Conservation (phyloP, 2,888 invertebrate genomes). For the Macrosiphum euphorbiae region DNA sequence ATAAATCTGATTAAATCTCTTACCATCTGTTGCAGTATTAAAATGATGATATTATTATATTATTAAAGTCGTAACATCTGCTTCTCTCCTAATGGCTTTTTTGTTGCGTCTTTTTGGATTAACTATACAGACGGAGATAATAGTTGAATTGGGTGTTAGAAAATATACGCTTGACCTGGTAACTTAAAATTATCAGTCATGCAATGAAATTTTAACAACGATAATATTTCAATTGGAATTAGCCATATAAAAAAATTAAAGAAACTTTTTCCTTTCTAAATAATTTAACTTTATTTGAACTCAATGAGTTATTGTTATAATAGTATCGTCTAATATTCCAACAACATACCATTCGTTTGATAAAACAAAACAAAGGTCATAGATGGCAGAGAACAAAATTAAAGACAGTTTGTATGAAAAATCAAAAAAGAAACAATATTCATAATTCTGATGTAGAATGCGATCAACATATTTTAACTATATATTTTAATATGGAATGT, state of each 20-base stretch:
- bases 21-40: constrained; percentile 27
- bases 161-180: constrained; percentile 55
- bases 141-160: constrained; percentile 26
- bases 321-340: background rate
- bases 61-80: constrained; percentile 58
- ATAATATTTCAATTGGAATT: constrained; percentile 1
- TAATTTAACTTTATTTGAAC: background rate
- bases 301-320: background rate
- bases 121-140: constrained; percentile 28
- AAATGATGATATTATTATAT: constrained; percentile 46
- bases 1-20: constrained; percentile 38
- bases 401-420: background rate
- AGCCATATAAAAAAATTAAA: no score
- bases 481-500: background rate
- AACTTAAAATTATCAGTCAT: constrained; percentile 29
- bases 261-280: background rate
- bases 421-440: background rate
- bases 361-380: background rate
- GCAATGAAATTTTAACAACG: constrained; percentile 24
- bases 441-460: background rate
- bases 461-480: background rate
- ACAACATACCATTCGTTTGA: background rate
- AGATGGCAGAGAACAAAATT: background rate
- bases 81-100: constrained; percentile 48
- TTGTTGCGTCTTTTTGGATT: constrained; percentile 31